These are phyloP conservation scores for Loris lydekkerianus DNA, from an alignment of 2,797 vertebrate species.

Conservation along the genomic window DNA sequence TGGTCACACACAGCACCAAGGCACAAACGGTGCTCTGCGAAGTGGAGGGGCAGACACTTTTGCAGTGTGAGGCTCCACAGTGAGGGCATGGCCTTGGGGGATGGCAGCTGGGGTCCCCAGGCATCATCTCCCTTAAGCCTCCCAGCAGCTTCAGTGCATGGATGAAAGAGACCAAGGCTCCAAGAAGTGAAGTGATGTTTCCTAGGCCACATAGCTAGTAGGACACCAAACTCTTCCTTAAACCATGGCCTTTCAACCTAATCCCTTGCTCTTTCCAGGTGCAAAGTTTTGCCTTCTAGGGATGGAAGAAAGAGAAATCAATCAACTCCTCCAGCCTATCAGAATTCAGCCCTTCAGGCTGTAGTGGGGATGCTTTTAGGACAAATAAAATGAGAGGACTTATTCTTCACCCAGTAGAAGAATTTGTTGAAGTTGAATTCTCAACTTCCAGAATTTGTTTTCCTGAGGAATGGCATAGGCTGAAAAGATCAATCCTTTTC, in stretches of 20 bases:
- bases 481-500: not conserved
- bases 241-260: not conserved
- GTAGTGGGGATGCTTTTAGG: not conserved
- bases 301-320: not conserved
- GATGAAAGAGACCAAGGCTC: not conserved
- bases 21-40: not conserved
- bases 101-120: not conserved
- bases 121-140: not conserved
- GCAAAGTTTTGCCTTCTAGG: not conserved
- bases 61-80: not conserved
- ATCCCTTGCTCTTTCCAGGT: not conserved
- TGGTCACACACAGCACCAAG: not conserved
- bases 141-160: not conserved
- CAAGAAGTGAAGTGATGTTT: conserved; percentile 26
- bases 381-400: not conserved
- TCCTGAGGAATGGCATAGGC: not conserved
- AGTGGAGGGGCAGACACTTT: not conserved
- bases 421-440: no score
- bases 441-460: not conserved
- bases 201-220: not conserved
- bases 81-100: not conserved
- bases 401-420: not conserved
- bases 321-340: not conserved
- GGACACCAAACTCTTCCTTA: not conserved
- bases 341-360: not conserved